A percentile compares a stretch with the other conserved stretches of the same genome.
phyloP scores from a whole-genome alignment of 2,888 invertebrate species.

The Furcula furcula region DNA sequence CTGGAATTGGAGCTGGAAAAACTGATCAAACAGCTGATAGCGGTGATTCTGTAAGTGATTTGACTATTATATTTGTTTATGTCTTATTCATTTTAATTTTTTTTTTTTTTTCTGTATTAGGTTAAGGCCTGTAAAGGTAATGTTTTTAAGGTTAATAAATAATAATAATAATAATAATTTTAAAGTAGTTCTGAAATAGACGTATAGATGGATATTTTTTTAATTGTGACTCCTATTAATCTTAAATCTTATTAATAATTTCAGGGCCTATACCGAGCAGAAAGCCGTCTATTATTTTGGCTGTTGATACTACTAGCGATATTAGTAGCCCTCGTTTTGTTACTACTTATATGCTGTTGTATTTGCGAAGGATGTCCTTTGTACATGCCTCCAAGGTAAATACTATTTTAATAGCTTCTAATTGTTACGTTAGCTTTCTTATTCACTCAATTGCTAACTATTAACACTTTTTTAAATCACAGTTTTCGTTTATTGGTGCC shows the following conservation, averaged over 20 bases:
- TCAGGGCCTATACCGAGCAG: constrained; percentile 87
- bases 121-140: too few relatives aligned
- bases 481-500: too few relatives aligned
- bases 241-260: constrained; percentile 53
- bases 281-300: constrained; percentile 89
- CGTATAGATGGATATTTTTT: not conserved
- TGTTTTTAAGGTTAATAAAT: too few relatives aligned
- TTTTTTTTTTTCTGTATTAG: too few relatives aligned
- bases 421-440: constrained; percentile 12
- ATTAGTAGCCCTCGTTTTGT: constrained; percentile 86
- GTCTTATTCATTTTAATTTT: too few relatives aligned
- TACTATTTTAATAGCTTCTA: constrained; percentile 7
- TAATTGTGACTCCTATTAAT: constrained; percentile 1
- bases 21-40: constrained; percentile 46
- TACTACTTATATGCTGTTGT: constrained; percentile 90
- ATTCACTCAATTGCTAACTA: constrained; percentile 19
- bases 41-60: constrained; percentile 62
- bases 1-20: constrained; percentile 28
- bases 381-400: constrained; percentile 87
- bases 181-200: too few relatives aligned
- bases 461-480: constrained; percentile 11
- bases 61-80: too few relatives aligned
- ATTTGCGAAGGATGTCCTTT: constrained; percentile 93
- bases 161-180: too few relatives aligned
- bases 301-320: constrained; percentile 88